Evolutionary conservation across 2,797 vertebrate genomes (phyloP).

Genomic region (Leptoclinus maculatus): DNA sequence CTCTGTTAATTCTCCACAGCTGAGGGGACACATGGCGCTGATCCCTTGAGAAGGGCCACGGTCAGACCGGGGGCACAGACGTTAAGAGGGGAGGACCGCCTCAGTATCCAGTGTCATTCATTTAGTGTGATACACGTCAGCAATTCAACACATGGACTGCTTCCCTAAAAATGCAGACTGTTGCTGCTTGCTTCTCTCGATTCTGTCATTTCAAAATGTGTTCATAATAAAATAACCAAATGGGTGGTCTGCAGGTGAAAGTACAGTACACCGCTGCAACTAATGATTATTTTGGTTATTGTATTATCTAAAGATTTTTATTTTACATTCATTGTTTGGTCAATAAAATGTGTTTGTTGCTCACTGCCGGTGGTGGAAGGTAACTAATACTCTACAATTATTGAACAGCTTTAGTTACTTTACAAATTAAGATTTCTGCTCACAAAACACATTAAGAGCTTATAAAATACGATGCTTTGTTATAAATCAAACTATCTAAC

Average conservation of each 20-base stretch:
- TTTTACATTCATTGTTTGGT: not conserved
- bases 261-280: not conserved
- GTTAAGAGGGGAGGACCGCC: conserved; percentile 42
- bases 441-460: not conserved
- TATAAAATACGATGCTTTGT: not conserved
- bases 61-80: conserved; percentile 74
- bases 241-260: not conserved
- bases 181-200: not conserved
- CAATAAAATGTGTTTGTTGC: not conserved
- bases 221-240: not conserved
- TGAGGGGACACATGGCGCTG: conserved; percentile 82
- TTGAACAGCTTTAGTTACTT: not conserved
- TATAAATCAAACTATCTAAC: not conserved
- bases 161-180: conserved; percentile 8
- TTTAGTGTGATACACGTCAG: conserved; percentile 53
- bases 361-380: not conserved
- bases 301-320: not conserved
- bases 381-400: not conserved
- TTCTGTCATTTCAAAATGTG: not conserved
- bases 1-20: conserved; percentile 79
- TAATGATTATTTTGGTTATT: not conserved
- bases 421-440: not conserved
- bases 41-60: conserved; percentile 77
- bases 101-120: conserved; percentile 65
- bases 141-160: conserved; percentile 45